Percentiles rank a stretch among this genome's conserved stretches.
Conservation (phyloP, 2,888 invertebrate genomes). For the Mantis religiosa region DNA sequence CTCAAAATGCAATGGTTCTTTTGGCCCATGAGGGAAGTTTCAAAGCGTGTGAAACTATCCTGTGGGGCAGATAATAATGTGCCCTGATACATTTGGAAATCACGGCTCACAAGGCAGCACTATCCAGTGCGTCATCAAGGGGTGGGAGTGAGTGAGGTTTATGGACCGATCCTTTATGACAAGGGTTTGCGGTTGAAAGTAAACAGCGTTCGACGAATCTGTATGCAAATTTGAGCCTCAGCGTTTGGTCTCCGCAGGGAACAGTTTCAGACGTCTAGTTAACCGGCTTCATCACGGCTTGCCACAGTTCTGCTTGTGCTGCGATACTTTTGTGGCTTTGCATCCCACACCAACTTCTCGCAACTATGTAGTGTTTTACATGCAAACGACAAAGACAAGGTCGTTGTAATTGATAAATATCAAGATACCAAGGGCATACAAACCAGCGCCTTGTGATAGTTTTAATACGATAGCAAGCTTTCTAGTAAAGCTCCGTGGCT, state of each 20-base stretch:
- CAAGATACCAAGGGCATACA: neutral
- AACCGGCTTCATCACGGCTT: neutral
- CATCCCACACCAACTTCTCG: neutral
- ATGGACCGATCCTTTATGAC: neutral
- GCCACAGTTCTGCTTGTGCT: neutral
- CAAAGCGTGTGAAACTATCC: too few species aligned
- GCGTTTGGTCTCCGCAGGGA: neutral
- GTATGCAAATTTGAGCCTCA: neutral
- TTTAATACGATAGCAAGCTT: too few species aligned
- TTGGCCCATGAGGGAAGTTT: too few species aligned
- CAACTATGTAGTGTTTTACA: neutral
- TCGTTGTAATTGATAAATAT: neutral
- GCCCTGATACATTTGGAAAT: neutral
- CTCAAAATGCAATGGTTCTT: too few species aligned
- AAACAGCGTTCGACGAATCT: neutral
- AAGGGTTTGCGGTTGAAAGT: neutral
- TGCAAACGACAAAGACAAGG: neutral
- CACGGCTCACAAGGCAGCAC: neutral
- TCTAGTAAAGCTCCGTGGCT: too few species aligned
- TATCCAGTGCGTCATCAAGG: neutral
- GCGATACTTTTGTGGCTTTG: neutral
- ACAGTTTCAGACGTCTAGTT: neutral
- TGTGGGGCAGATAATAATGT: neutral
- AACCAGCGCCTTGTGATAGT: too few species aligned
- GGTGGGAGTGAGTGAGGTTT: neutral